Conservation (phyloP, 2,113 vertebrate species). For the Otocyon megalotis region DNA sequence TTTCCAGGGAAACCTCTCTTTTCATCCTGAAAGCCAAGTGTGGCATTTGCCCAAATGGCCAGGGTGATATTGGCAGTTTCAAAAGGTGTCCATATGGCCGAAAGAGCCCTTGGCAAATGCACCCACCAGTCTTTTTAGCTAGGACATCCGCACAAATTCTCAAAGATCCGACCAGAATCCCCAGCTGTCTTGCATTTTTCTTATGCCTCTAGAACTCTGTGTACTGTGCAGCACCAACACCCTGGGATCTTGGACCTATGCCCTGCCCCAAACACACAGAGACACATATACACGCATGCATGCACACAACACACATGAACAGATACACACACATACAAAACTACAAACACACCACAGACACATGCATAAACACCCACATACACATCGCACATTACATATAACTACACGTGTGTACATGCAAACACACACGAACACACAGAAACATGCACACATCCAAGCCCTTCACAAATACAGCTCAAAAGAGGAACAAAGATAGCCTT, state of each 20-base stretch:
- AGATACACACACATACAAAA: not conserved
- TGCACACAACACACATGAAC: not conserved
- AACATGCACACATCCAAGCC: accelerated
- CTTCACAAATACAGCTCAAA: not conserved
- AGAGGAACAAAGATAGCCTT: accelerated
- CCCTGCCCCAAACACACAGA: not conserved
- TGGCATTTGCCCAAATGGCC: not conserved
- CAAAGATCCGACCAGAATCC: not conserved
- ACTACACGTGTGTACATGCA: not conserved
- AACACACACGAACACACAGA: not conserved
- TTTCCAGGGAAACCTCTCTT: not conserved
- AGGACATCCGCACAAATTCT: not conserved
- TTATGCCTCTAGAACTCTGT: not conserved
- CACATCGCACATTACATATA: too few species aligned
- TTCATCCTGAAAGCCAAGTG: not conserved
- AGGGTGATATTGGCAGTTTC: not conserved
- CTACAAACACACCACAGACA: not conserved
- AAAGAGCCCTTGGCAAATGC: not conserved
- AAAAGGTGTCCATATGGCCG: accelerated
- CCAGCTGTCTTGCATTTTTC: accelerated
- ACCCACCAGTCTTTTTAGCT: too few species aligned
- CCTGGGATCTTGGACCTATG: not conserved
- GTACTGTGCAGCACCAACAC: accelerated
- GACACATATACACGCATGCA: not conserved
- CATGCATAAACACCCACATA: not conserved